Conservation (phyloP, 2,888 invertebrate species). For the Altica lythri region DNA sequence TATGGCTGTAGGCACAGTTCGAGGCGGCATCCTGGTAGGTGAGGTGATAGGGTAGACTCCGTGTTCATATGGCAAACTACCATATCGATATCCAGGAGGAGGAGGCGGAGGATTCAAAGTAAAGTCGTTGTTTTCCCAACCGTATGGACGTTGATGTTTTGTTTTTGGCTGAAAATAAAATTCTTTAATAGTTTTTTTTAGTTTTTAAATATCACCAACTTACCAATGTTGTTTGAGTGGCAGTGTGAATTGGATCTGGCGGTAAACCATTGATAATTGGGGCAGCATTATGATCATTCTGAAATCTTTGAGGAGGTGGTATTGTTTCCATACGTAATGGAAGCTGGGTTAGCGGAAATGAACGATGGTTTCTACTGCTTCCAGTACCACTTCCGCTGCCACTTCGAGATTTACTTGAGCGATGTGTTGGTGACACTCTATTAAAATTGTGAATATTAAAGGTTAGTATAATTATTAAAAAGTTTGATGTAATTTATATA, state of each 20-base stretch:
- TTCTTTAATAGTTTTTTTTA: neutral
- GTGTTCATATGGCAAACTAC: slow-evolving; percentile 69
- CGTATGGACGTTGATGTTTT: slow-evolving; percentile 74
- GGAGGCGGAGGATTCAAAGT: slow-evolving; percentile 62
- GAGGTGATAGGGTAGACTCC: slow-evolving; percentile 60
- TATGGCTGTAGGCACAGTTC: slow-evolving; percentile 71
- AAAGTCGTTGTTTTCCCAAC: slow-evolving; percentile 66
- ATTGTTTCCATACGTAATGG: slow-evolving; percentile 50
- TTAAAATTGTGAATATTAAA: too few relatives aligned
- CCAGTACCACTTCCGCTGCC: slow-evolving; percentile 50
- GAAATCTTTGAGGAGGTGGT: slow-evolving; percentile 56
- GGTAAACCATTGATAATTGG: slow-evolving; percentile 47
- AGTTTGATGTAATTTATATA: too few relatives aligned
- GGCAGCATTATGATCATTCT: slow-evolving; percentile 47
- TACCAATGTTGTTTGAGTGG: slow-evolving; percentile 81
- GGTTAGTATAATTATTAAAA: too few relatives aligned
- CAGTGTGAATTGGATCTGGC: slow-evolving; percentile 64
- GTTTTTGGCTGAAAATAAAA: slow-evolving; percentile 70
- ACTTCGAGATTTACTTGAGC: slow-evolving; percentile 63
- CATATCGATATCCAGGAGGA: slow-evolving; percentile 67
- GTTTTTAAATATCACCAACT: too few relatives aligned
- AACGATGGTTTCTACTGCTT: slow-evolving; percentile 43
- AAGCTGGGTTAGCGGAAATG: slow-evolving; percentile 51
- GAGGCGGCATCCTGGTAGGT: slow-evolving; percentile 63
- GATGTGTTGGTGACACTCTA: slow-evolving; percentile 75